Evolutionary conservation across 2,888 invertebrate genomes (phyloP), one percentile per base, ranked within the genome.

Genomic region (Drosophila barbarae): DNA sequence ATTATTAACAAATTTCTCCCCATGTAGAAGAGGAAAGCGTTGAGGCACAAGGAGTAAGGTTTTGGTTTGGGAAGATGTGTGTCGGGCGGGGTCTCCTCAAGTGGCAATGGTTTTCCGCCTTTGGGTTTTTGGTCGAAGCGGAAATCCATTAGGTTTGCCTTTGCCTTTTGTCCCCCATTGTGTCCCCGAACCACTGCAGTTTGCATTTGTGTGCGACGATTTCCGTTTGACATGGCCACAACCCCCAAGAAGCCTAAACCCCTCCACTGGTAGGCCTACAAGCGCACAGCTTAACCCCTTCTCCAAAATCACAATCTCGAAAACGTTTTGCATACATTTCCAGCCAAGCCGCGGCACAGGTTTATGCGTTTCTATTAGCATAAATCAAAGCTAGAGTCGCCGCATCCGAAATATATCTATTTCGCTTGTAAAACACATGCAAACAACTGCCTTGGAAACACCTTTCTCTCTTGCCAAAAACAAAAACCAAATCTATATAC

Each of bases 81-180:
- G 38, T 12, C 7, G 54, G 18, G 13, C n/a, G 36, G 55, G 36
- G 36, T 41, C 67, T 51, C 66, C 71, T 78, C 81, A 78, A 83
- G 83, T 80, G 76, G 68, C 78, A 70, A 71, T 65, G 77, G 76
- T 69, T 77, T 79, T 80, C 71, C 79, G 75, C 69, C 63, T 68
- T 74, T 76, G 77, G 69, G 63, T 69, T 69, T 69, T 52, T 58
- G 65, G 64, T 35, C 76, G 71, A 69, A 60, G 64, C 84, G 82
- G 82, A 82, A 84, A 84, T 82, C 84, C 82, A 82, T 82, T 82
- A 82, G 76, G 84, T 72, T 76, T 69, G 46, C 46, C 46, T 47
- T 46, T 32, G 46, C 46, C 46, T 32, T 32, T 47, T 46, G 59
- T 41, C 23, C 54, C 67, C 70, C 71, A 50, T 51, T 44, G 51